Base-by-base conservation (phyloP, 1,140 invertebrate species). In the Cryptotermes secundus region DNA sequence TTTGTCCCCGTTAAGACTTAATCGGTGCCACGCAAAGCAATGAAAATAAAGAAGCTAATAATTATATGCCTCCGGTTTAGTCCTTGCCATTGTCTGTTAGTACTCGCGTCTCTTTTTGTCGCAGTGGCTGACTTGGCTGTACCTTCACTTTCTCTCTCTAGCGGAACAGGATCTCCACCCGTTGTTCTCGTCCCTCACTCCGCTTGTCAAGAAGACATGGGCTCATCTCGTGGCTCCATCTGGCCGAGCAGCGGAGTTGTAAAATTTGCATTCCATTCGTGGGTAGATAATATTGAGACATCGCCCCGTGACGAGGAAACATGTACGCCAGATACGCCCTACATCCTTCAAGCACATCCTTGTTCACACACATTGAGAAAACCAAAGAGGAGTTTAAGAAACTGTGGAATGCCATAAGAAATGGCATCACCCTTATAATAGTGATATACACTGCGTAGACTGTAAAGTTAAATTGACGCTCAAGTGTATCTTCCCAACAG, bases 201-300 rank as follows among this genome's bases (percentile, higher is more conserved):
- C 2, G 59, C 26, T 31, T 72, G n/a, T 72, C 26, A 1, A 7
- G 59, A 9, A 72, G 59, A n/a, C n/a, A 31, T 72, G 10, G 59
- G 59, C 59, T 72, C n/a, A 12, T 72, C 59, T 72, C 59, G 31
- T n/a, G 26, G 4, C 31, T 7, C 59, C 59, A 72, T 72, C 59
- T 72, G 59, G 59, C 59, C n/a, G 7, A 72, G 59, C 59, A 72
- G 26, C 26, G 59, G n/a, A 72, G 59, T 72, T 72, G 59, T 72
- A n/a, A 72, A 72, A 72, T 72, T 72, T 72, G 59, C 59, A 72
- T 72, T 72, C n/a, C 59, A 72, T 31, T 7, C 59, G 59, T 72
- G 59, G 59, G 59, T 6, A n/a, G 26, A 72, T 72, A 72, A n/a
- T 31, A 31, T 26, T 72, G 26, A 31, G 59, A 72, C 59, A 7